A percentile compares a stretch with the other conserved stretches of the same genome.
Evolutionary conservation across 2,113 vertebrate species (phyloP).

Genomic region (Parus major): DNA sequence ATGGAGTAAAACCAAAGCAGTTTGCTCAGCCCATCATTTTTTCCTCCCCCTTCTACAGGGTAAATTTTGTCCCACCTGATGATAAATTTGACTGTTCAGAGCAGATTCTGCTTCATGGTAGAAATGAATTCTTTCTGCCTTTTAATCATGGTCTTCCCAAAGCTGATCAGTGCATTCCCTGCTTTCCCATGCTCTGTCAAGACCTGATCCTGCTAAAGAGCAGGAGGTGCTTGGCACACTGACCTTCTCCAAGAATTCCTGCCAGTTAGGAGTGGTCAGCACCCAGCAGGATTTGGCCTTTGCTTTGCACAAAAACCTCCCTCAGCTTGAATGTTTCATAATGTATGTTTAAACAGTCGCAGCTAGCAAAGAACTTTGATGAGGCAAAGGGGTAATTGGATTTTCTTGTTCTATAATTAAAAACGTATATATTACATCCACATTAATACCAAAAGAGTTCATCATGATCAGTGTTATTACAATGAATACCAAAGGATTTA

Average conservation of each 20-base stretch:
- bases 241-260: not conserved
- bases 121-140: not conserved
- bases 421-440: constrained; percentile 72
- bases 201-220: not conserved
- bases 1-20: not conserved
- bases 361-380: constrained; percentile 63
- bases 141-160: not conserved
- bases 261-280: not conserved
- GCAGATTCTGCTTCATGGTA: not conserved
- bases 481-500: constrained; percentile 70
- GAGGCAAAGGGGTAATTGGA: constrained; percentile 74
- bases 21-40: not conserved
- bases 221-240: not conserved
- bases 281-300: not conserved
- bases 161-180: not conserved
- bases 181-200: not conserved
- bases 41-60: not conserved
- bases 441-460: constrained; percentile 72
- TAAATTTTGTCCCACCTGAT: not conserved
- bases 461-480: constrained; percentile 71
- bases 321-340: constrained; percentile 48
- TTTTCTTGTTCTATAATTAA: constrained; percentile 77
- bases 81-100: not conserved
- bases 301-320: not conserved
- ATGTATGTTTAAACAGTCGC: constrained; percentile 63